A percentile compares a stretch with the other conserved stretches of the same genome.
phyloP scores from a whole-genome alignment of 2,113 vertebrate genomes.

The Trematomus loennbergii region DNA sequence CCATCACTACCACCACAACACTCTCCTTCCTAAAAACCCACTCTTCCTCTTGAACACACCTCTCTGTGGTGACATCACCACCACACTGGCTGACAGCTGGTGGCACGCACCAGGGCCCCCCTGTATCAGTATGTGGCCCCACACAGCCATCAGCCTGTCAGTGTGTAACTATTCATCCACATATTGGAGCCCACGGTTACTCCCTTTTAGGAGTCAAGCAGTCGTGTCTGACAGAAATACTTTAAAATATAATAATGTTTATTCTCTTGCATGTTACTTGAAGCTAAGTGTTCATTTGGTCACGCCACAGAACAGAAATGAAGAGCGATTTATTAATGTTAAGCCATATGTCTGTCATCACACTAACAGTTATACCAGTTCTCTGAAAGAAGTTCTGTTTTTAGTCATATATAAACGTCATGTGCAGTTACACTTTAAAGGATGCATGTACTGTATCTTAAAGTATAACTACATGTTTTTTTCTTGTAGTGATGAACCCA shows the following conservation, averaged over 20 bases:
- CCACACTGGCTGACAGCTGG: slow-evolving; percentile 50
- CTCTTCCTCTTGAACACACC: slow-evolving; percentile 19
- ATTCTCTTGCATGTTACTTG: slow-evolving; percentile 15
- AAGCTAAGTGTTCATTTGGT: slow-evolving; percentile 52
- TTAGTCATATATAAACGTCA: slow-evolving; percentile 37
- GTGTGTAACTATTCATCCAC: slow-evolving; percentile 25
- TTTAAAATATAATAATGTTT: slow-evolving; percentile 23
- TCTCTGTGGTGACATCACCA: slow-evolving; percentile 62
- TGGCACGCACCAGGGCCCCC: slow-evolving; percentile 38
- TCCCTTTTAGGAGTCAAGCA: not conserved
- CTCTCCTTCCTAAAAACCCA: slow-evolving; percentile 20
- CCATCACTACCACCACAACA: not conserved
- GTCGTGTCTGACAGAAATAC: slow-evolving; percentile 20
- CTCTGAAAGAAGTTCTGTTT: slow-evolving; percentile 48
- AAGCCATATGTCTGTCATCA: slow-evolving; percentile 46
- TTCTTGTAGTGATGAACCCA: not conserved
- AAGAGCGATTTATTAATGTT: slow-evolving; percentile 36
- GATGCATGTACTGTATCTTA: not conserved
- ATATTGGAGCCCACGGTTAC: slow-evolving; percentile 31
- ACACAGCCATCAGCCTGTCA: slow-evolving; percentile 34
- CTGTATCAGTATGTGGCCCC: slow-evolving; percentile 43
- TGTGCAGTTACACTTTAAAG: not conserved
- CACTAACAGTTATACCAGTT: slow-evolving; percentile 25
- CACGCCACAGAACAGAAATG: not conserved
- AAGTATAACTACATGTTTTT: not conserved